phyloP scores from a whole-genome alignment of 2,797 vertebrate genomes.

The Cryptoblepharus egeriae region DNA sequence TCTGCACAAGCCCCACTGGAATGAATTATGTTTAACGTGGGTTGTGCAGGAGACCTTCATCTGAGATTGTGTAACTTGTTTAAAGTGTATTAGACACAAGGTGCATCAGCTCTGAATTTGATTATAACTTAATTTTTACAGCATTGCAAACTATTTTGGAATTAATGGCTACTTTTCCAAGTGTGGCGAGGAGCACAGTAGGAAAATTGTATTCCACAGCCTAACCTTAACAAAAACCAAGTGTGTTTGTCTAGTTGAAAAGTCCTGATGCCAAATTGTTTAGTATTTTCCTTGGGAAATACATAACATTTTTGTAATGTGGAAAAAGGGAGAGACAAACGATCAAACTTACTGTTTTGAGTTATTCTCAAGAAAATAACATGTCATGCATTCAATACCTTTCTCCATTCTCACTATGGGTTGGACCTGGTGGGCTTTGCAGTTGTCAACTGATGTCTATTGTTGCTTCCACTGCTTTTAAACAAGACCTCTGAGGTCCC shows the following conservation, averaged over 20 bases:
- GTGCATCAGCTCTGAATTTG: neutral
- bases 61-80: neutral
- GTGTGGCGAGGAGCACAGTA: neutral
- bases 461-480: neutral
- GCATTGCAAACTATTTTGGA: neutral
- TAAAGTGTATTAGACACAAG: neutral
- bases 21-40: neutral
- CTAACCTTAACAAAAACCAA: neutral
- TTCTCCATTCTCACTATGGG: neutral
- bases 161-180: neutral
- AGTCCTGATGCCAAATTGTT: neutral
- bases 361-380: neutral
- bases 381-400: neutral
- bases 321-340: neutral
- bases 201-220: neutral
- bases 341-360: neutral
- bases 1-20: neutral
- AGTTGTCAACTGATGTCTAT: neutral
- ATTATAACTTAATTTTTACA: neutral
- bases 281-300: neutral
- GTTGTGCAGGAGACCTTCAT: neutral
- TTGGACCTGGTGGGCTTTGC: neutral
- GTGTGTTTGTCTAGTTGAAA: neutral
- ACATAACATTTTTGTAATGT: neutral
- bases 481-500: neutral